phyloP scores from a whole-genome alignment of 2,113 vertebrate genomes.

The Apteryx mantelli region DNA sequence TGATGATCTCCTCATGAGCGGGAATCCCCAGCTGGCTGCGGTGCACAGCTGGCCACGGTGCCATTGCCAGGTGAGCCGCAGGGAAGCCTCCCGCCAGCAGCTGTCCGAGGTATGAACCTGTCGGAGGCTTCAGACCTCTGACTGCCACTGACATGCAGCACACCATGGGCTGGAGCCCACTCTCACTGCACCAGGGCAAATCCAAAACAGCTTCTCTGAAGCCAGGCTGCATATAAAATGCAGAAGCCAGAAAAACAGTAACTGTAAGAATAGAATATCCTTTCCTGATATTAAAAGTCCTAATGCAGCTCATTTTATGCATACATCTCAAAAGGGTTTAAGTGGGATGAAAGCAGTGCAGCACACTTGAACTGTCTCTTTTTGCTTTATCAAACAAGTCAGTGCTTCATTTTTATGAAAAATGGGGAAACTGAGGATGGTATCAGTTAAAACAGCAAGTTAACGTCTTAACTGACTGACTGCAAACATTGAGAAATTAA shows the following conservation, averaged over 20 bases:
- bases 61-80: neutral
- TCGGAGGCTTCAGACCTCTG: neutral
- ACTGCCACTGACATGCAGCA: neutral
- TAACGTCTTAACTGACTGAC: neutral
- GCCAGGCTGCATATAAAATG: neutral
- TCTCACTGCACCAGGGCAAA: neutral
- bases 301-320: neutral
- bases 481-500: neutral
- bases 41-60: no score
- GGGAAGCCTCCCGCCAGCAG: neutral
- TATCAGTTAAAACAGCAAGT: neutral
- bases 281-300: neutral
- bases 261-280: neutral
- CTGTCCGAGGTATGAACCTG: neutral
- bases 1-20: neutral
- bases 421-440: neutral
- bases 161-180: neutral
- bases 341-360: neutral
- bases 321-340: neutral
- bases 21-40: neutral
- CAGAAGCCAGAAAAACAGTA: neutral
- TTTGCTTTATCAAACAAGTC: neutral
- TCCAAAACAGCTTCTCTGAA: neutral
- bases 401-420: neutral
- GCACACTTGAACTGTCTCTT: neutral